These are phyloP conservation scores for Triops cancriformis DNA, from an alignment of 1,140 invertebrate species.

Conservation along the genomic window DNA sequence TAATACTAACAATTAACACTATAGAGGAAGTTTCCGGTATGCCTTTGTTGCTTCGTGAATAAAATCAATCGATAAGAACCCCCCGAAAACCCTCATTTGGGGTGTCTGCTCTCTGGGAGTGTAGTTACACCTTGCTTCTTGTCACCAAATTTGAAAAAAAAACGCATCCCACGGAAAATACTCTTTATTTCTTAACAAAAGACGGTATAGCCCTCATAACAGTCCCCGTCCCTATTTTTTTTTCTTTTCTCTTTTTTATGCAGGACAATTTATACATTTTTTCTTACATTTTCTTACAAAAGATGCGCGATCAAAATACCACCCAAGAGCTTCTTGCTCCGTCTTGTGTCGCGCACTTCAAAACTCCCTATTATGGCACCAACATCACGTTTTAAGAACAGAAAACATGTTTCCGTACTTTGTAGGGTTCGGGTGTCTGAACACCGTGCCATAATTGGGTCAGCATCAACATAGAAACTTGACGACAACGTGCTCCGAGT, in stretches of 20 bases:
- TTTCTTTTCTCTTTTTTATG: not conserved
- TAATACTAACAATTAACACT: not conserved
- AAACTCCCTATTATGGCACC: not conserved
- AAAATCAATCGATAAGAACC: not conserved
- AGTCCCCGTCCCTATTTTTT: not conserved
- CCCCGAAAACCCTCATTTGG: not conserved
- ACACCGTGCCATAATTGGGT: not conserved
- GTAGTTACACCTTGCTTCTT: not conserved
- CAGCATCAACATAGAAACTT: not conserved
- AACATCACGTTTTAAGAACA: not conserved
- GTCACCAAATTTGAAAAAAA: not conserved
- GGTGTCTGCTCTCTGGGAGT: not conserved
- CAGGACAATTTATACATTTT: not conserved
- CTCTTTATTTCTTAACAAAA: not conserved
- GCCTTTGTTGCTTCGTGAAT: not conserved
- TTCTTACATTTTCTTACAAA: constrained; percentile 14
- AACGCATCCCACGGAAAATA: not conserved
- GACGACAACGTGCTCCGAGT: not conserved
- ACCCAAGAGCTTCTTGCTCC: not conserved
- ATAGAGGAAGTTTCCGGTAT: not conserved
- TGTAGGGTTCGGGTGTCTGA: not conserved
- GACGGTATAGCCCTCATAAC: not conserved
- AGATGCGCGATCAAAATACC: not conserved
- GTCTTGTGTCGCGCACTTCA: not conserved
- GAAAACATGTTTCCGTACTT: not conserved